Percentiles rank a stretch among this genome's conserved stretches.
These are phyloP conservation scores for Eretmocerus hayati DNA, from an alignment of 2,888 invertebrate species.

Conservation along the genomic window DNA sequence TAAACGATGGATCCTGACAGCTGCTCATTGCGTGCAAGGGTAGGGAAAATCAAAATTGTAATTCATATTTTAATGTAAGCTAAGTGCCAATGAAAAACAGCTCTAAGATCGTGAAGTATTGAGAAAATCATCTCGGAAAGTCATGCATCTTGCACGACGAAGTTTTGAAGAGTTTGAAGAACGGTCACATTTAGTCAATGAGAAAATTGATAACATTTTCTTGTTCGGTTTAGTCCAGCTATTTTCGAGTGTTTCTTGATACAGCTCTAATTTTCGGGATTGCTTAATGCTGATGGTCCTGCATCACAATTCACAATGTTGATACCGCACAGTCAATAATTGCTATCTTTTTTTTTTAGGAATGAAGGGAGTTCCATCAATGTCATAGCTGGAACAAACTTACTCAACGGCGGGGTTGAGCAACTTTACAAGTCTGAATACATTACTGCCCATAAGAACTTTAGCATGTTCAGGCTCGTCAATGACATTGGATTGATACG, in stretches of 20 bases:
- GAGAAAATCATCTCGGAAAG: too few species aligned
- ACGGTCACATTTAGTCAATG: too few species aligned
- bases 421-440: constrained; percentile 19
- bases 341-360: neutral
- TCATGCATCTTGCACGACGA: too few species aligned
- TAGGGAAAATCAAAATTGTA: constrained; percentile 36
- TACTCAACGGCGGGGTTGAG: constrained; percentile 35
- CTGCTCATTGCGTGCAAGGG: constrained; percentile 52
- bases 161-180: too few species aligned
- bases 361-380: constrained; percentile 23
- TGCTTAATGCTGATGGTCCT: too few species aligned
- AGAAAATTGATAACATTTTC: too few species aligned
- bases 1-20: constrained; percentile 52
- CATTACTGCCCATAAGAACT: constrained; percentile 24
- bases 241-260: too few species aligned
- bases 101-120: too few species aligned
- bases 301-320: too few species aligned
- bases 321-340: neutral
- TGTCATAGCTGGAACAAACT: constrained; percentile 35
- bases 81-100: neutral
- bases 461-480: neutral
- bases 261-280: too few species aligned
- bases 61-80: neutral
- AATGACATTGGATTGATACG: constrained; percentile 36
- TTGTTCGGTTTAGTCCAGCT: too few species aligned